Conservation (phyloP, 2,888 invertebrate genomes). For the Drosophila lutescens region DNA sequence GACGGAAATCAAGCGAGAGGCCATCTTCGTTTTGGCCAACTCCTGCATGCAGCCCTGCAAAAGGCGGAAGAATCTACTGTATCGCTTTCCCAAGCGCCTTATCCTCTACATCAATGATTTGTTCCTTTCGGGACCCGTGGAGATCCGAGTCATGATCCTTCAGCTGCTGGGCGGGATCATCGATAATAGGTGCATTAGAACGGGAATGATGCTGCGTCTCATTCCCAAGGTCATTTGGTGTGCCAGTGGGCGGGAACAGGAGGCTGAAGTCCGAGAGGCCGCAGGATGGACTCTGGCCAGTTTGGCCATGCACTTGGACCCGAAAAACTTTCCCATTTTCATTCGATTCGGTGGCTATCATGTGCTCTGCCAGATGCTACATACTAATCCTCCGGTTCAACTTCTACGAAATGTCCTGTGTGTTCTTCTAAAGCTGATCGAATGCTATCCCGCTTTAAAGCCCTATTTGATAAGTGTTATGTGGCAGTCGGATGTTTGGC, state of each 20-base stretch:
- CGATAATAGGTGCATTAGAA: neutral
- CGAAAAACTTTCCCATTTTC: neutral
- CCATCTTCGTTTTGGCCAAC: neutral
- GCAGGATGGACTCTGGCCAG: neutral
- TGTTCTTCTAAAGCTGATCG: neutral
- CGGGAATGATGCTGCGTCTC: neutral
- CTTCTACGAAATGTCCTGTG: neutral
- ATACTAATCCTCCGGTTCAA: neutral
- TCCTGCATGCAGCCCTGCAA: neutral
- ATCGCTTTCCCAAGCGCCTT: neutral
- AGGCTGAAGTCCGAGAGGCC: neutral
- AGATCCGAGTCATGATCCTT: neutral
- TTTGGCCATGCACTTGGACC: neutral
- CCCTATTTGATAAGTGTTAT: neutral
- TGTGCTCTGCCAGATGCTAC: neutral
- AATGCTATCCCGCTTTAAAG: neutral
- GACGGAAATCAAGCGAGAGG: neutral
- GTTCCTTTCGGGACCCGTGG: neutral
- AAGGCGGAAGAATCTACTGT: neutral
- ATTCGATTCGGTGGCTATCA: neutral
- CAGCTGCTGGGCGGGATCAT: neutral
- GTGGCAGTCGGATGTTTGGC: neutral
- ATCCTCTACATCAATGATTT: neutral
- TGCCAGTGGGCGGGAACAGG: neutral
- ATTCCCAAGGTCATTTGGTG: neutral